phyloP scores from a whole-genome alignment of 1,140 invertebrate genomes.

The Steinernema khuongi region DNA sequence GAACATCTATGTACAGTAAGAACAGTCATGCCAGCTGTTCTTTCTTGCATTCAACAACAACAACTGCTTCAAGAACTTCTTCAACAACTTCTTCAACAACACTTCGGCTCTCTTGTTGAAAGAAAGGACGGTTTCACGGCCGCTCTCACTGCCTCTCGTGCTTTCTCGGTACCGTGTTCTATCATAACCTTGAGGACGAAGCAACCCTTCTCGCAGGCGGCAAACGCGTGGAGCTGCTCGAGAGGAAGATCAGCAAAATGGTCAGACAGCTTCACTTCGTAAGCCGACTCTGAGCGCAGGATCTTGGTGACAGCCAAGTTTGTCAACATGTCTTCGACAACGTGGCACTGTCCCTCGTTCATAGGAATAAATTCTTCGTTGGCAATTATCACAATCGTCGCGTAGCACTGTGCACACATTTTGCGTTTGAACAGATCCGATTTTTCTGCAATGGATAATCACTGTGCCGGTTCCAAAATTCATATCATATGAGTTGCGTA shows the following conservation, averaged over 20 bases:
- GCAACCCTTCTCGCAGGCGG: constrained; percentile 30
- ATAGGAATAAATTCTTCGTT: constrained; percentile 35
- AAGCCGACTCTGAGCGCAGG: constrained; percentile 14
- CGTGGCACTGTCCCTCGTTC: constrained; percentile 27
- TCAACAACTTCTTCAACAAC: neutral
- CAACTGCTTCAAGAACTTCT: neutral
- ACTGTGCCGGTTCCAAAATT: too few relatives aligned
- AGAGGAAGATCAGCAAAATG: constrained; percentile 20
- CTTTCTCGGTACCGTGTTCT: neutral
- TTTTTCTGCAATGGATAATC: too few relatives aligned
- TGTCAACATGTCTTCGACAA: constrained; percentile 31
- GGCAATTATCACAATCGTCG: constrained; percentile 28
- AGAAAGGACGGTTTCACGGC: neutral
- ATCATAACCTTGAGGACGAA: neutral
- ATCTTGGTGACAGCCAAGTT: constrained; percentile 21
- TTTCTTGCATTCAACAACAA: neutral
- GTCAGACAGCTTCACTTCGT: neutral
- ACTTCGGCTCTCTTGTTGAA: neutral
- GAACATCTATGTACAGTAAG: too few relatives aligned
- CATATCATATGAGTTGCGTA: too few relatives aligned
- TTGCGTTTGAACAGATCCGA: constrained; percentile 34
- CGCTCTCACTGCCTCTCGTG: neutral
- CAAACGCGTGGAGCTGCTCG: constrained; percentile 27
- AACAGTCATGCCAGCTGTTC: too few relatives aligned
- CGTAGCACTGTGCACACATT: constrained; percentile 24